Conservation (phyloP, 1,140 invertebrate genomes). For the Eupeodes corollae region DNA sequence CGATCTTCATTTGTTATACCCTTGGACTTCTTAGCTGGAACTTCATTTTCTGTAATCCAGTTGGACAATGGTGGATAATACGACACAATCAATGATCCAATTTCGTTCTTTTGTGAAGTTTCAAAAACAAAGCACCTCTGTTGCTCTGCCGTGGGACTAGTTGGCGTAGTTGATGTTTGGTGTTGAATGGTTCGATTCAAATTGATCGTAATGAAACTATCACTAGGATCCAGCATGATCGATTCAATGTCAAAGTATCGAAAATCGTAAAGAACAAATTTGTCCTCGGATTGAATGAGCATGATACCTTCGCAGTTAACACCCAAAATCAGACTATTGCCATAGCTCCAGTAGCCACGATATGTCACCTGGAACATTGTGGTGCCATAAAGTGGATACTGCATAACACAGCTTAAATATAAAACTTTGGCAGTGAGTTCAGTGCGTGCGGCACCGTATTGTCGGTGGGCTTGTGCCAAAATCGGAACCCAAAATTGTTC, state of each 20-base stretch:
- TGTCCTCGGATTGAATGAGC: conserved; percentile 78
- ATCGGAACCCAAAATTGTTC: conserved; percentile 78
- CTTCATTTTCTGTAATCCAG: conserved; percentile 76
- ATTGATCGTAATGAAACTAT: conserved; percentile 81
- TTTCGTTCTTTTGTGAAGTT: conserved; percentile 77
- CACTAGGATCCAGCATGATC: conserved; percentile 82
- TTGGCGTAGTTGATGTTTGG: conserved; percentile 44
- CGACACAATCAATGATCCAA: conserved; percentile 82
- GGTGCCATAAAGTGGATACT: conserved; percentile 90
- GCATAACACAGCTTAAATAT: conserved; percentile 92
- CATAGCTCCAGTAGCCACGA: conserved; percentile 84
- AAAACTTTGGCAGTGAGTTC: conserved; percentile 87
- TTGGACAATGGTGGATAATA: conserved; percentile 76
- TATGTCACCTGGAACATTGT: conserved; percentile 88
- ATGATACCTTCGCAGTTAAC: conserved; percentile 86
- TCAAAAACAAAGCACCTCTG: conserved; percentile 91
- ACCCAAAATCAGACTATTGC: conserved; percentile 51
- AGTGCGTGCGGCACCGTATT: conserved; percentile 81
- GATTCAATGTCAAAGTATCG: conserved; percentile 79
- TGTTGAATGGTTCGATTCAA: conserved; percentile 37
- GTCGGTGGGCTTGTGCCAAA: conserved; percentile 72
- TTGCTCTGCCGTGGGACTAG: conserved; percentile 34
- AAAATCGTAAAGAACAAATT: conserved; percentile 80
- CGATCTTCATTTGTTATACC: conserved; percentile 74
- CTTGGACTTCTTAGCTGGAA: conserved; percentile 41